Evolutionary conservation across 37 sponge, comb jelly and placozoan species (phyloP), one percentile per base, ranked within the genome.

Genomic region (Hexactinellida sp.): DNA sequence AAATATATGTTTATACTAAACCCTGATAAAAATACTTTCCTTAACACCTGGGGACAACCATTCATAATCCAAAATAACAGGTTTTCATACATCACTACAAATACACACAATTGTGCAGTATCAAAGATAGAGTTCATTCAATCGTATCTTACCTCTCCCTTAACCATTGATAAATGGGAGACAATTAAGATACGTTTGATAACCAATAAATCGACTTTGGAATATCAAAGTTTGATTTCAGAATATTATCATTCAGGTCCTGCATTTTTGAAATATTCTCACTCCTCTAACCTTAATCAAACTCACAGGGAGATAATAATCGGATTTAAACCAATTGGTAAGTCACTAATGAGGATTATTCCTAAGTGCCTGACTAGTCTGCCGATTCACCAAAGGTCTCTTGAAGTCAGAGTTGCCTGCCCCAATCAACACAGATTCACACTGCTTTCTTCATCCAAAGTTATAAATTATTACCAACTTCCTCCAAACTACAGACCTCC

Each of bases 401-500:
- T 63, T 10, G 30, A 63, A 21, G 13, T 63, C 34, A 63, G 5
- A 63, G 76, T 63, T 28, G 76, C 76, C 5, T 63, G 76, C 13
- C 76, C 76, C 5, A 5, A 10, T 21, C 76, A 63, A n/a, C 30
- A 63, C 76, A 63, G 13, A 63, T 63, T 63, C 21, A 63, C 25
- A 32, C 30, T 63, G 5, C 3, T 63, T 5, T 63, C 76, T 7
- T n/a, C 76, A 32, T 63, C 76, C 3, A 1, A 28, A 3, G 5
- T 7, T 7, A 32, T n/a, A 7, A 23, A 63, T 3, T 63, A 32
- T n/a, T 32, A 23, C 34, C 5, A 10, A 32, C 76, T 63, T 63
- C 76, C 76, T 25, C 76, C 76, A 23, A 63, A 63, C 30, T 63
- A 63, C 30, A 63, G 76, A 63, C 76, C 76, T 10, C 76, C 76